phyloP scores from a whole-genome alignment of 2,113 vertebrate genomes.

The Bos taurus region ARS-UCD2.0 NC_037329.1:50888001-50888500 shows the following conservation, averaged over 20 bases:
- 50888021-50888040: conserved; percentile 86
- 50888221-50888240: background rate
- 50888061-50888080: conserved; percentile 83
- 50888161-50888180: conserved; percentile 74
- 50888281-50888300: background rate
- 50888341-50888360: background rate
- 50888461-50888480: background rate
- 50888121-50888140: conserved; percentile 82
- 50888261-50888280: background rate
- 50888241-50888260: background rate
- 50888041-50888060: conserved; percentile 82
- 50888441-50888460: background rate
- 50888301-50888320: background rate
- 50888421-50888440: background rate
- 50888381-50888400: background rate
- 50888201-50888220: conserved; percentile 39
- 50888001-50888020: conserved; percentile 88
- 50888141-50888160: background rate
- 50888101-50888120: conserved; percentile 87
- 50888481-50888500: background rate
- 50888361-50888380: background rate
- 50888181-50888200: conserved; percentile 51
- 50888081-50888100: conserved; percentile 90
- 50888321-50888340: background rate
- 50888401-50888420: background rate